Percentiles rank a stretch among this genome's conserved stretches.
phyloP scores from a whole-genome alignment of 2,888 invertebrate species.

The Mythimna loreyi region DNA sequence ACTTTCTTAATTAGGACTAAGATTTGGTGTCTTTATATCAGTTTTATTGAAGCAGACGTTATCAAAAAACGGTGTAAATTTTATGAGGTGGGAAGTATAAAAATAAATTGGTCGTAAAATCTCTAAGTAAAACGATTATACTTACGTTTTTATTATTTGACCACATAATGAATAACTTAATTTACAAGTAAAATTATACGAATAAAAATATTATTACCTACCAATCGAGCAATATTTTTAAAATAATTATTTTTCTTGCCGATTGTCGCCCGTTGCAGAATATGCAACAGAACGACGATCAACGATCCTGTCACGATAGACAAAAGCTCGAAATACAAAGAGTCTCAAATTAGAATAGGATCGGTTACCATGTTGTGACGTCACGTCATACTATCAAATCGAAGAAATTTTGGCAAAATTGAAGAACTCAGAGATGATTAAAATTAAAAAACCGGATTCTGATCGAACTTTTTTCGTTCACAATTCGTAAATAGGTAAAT shows the following conservation, averaged over 20 bases:
- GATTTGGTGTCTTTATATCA: constrained; percentile 8
- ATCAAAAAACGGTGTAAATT: constrained; percentile 29
- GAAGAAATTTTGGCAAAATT: too few species aligned
- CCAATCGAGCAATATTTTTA: too few species aligned
- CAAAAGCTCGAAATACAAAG: not conserved
- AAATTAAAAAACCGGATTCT: too few species aligned
- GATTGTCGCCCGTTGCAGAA: not conserved
- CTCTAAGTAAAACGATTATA: constrained; percentile 18
- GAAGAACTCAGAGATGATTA: too few species aligned
- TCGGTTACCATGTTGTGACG: too few species aligned
- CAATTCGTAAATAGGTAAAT: too few species aligned
- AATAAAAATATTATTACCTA: not conserved
- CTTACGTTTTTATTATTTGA: constrained; percentile 4
- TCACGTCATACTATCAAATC: too few species aligned
- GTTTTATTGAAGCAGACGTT: constrained; percentile 17
- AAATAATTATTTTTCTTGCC: not conserved
- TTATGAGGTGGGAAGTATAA: constrained; percentile 40
- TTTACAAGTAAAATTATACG: constrained; percentile 20
- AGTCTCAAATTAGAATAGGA: too few species aligned
- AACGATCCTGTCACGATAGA: too few species aligned
- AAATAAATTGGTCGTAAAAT: constrained; percentile 38
- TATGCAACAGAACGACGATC: not conserved
- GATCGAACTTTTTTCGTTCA: too few species aligned
- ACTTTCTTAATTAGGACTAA: constrained; percentile 5
- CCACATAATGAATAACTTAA: constrained; percentile 11